Conservation (phyloP, 1,140 invertebrate species). For the Heliconius hewitsoni region DNA sequence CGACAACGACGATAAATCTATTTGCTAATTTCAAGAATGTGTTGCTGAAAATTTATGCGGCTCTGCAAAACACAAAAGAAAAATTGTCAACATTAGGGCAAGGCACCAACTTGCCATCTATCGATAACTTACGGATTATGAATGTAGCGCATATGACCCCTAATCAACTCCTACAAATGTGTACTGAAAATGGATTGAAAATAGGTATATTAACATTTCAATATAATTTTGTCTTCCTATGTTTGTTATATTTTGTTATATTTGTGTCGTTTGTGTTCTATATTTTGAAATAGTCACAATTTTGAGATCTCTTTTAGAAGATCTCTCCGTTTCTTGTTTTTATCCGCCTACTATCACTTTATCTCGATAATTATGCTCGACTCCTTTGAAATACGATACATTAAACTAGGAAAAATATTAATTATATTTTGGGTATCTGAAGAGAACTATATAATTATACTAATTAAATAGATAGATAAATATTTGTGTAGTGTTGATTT, state of each 20-base stretch:
- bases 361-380: too few species aligned
- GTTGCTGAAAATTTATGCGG: conserved; percentile 60
- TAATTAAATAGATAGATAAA: conserved; percentile 2
- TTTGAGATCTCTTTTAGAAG: too few species aligned
- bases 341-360: too few species aligned
- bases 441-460: too few species aligned
- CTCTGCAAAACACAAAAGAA: conserved; percentile 52
- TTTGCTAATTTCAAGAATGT: conserved; percentile 40
- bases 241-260: too few species aligned
- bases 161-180: conserved; percentile 61
- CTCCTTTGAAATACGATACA: too few species aligned
- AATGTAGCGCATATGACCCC: conserved; percentile 64
- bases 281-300: too few species aligned
- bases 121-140: conserved; percentile 61
- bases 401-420: too few species aligned
- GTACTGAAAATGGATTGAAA: conserved; percentile 44
- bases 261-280: too few species aligned
- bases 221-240: too few species aligned
- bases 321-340: too few species aligned
- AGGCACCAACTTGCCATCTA: conserved; percentile 46
- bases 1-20: neutral
- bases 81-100: conserved; percentile 56
- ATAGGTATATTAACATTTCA: conserved; percentile 12
- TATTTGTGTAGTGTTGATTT: neutral
- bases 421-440: too few species aligned